These are phyloP conservation scores for Erebia ligea DNA, from an alignment of 2,888 invertebrate genomes.

Conservation along the genomic window DNA sequence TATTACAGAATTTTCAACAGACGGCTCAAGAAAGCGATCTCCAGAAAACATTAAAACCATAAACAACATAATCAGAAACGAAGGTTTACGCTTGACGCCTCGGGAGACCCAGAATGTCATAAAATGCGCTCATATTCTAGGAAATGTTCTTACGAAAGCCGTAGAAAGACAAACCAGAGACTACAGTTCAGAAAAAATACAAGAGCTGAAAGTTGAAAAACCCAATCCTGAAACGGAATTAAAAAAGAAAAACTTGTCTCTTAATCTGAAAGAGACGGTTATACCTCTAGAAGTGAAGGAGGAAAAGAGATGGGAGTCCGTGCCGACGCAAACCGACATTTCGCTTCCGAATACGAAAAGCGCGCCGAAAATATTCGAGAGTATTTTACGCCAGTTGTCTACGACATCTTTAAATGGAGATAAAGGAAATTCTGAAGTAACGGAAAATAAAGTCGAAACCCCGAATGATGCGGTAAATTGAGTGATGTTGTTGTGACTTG, in stretches of 20 bases:
- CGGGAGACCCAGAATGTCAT: conserved; percentile 72
- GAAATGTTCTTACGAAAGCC: conserved; percentile 66
- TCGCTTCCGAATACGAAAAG: conserved; percentile 76
- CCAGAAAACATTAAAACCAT: conserved; percentile 62
- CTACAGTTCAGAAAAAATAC: conserved; percentile 44
- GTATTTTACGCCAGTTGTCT: conserved; percentile 70
- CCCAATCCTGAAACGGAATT: conserved; percentile 44
- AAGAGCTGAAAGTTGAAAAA: conserved; percentile 44
- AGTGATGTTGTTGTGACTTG: background rate
- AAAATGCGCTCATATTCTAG: conserved; percentile 72
- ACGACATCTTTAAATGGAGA: conserved; percentile 64
- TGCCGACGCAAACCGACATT: conserved; percentile 75
- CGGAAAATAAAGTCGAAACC: conserved; percentile 30
- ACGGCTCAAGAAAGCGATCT: conserved; percentile 60
- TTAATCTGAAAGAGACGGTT: conserved; percentile 66
- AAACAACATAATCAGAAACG: conserved; percentile 62
- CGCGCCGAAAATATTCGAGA: conserved; percentile 77
- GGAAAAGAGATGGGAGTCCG: conserved; percentile 64
- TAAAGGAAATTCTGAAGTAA: conserved; percentile 27
- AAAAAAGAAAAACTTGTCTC: conserved; percentile 63
- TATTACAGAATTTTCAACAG: conserved; percentile 59
- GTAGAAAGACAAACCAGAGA: conserved; percentile 62
- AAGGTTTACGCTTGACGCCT: conserved; percentile 67
- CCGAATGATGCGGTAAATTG: conserved; percentile 13
- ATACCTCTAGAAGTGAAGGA: conserved; percentile 57